phyloP scores from a whole-genome alignment of 2,888 invertebrate genomes.

The Yponomeuta sedellus region DNA sequence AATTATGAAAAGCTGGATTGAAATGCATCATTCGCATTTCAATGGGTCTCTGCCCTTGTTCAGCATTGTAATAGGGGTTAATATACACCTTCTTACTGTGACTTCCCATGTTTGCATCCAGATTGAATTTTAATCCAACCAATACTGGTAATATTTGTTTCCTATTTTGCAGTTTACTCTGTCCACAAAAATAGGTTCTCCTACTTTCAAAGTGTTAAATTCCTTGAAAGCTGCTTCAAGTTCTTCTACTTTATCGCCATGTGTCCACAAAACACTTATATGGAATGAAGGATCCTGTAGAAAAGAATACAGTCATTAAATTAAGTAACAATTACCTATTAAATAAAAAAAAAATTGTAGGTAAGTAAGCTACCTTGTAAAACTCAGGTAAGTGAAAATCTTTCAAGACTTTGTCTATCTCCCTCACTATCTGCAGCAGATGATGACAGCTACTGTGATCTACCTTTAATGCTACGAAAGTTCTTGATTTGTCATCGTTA shows the following conservation, averaged over 20 bases:
- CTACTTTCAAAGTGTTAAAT: conserved; percentile 67
- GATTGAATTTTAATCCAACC: conserved; percentile 40
- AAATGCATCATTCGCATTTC: conserved; percentile 38
- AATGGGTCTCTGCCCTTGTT: neutral
- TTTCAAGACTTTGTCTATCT: conserved; percentile 80
- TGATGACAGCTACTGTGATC: conserved; percentile 72
- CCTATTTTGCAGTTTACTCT: conserved; percentile 83
- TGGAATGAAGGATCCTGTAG: conserved; percentile 90
- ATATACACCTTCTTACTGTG: conserved; percentile 50
- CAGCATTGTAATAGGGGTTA: conserved; percentile 59
- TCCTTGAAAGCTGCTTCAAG: conserved; percentile 46
- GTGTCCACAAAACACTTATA: conserved; percentile 87
- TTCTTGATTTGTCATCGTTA: conserved; percentile 90
- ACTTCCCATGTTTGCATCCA: neutral
- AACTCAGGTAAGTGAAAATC: conserved; percentile 87
- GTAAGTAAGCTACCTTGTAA: conserved; percentile 78
- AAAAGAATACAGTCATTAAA: conserved; percentile 26
- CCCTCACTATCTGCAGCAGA: conserved; percentile 74
- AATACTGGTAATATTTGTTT: conserved; percentile 82
- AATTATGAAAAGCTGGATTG: conserved; percentile 50
- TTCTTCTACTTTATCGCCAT: conserved; percentile 78
- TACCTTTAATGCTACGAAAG: conserved; percentile 86
- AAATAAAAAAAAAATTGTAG: neutral
- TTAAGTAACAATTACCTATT: neutral
- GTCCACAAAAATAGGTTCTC: conserved; percentile 66